Evolutionary conservation across 1,140 invertebrate species (phyloP).

Genomic region (Drosophila albomicans): DNA sequence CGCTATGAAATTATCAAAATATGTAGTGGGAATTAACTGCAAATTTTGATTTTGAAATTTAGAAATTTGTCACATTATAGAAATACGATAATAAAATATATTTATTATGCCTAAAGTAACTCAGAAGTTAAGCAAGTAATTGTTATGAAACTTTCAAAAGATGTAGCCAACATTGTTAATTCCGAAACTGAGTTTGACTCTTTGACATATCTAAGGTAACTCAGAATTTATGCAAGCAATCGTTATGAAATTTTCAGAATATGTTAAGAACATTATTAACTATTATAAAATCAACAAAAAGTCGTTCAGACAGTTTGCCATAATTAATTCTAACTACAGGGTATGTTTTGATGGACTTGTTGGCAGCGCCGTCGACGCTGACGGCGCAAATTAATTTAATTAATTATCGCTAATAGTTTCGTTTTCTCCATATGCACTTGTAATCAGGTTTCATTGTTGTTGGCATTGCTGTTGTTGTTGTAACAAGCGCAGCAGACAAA

Average conservation of each 20-base stretch:
- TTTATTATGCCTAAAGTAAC: too few relatives aligned
- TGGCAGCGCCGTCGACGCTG: conserved; percentile 38
- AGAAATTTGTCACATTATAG: too few relatives aligned
- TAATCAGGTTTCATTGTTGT: conserved; percentile 59
- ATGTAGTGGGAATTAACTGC: too few relatives aligned
- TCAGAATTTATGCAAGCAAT: too few relatives aligned
- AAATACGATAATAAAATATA: too few relatives aligned
- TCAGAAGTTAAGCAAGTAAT: too few relatives aligned
- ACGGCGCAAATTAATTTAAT: conserved; percentile 76
- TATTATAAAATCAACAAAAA: neutral
- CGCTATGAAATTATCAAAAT: neutral
- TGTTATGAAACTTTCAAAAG: too few relatives aligned
- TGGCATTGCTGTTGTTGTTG: conserved; percentile 18
- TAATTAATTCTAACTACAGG: neutral
- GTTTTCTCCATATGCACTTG: conserved; percentile 20
- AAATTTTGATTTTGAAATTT: too few relatives aligned
- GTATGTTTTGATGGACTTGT: conserved; percentile 16
- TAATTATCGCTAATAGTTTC: conserved; percentile 73
- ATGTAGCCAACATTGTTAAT: too few relatives aligned
- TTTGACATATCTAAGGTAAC: too few relatives aligned
- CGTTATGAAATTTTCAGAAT: neutral
- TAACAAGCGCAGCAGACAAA: conserved; percentile 21
- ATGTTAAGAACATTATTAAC: neutral
- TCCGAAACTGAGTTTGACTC: too few relatives aligned
- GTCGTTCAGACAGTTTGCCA: too few relatives aligned